These are phyloP conservation scores for Drosophila tanythrix DNA, from an alignment of 2,888 invertebrate species.

Conservation along the genomic window DNA sequence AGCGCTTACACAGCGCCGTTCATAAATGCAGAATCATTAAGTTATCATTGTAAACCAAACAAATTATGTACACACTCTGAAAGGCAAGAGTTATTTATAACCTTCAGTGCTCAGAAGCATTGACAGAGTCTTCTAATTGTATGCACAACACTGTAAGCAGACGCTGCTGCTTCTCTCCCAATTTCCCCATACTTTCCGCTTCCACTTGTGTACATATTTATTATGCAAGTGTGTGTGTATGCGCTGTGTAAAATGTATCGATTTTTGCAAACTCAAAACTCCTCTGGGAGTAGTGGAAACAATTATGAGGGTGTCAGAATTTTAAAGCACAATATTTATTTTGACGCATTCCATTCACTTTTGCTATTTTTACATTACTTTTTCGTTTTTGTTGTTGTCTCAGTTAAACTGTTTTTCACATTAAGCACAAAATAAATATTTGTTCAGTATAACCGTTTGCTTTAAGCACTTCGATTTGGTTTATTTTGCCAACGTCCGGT, in stretches of 20 bases:
- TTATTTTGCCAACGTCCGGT: conserved; percentile 50
- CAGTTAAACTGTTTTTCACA: conserved; percentile 46
- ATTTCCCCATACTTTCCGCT: conserved; percentile 33
- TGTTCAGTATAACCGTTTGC: conserved; percentile 48
- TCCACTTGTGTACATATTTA: conserved; percentile 23
- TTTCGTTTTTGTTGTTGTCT: conserved; percentile 34
- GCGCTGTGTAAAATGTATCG: conserved; percentile 63
- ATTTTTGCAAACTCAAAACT: conserved; percentile 69
- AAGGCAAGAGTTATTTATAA: conserved; percentile 29
- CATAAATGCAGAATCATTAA: conserved; percentile 32
- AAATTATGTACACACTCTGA: conserved; percentile 17
- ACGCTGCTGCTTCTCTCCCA: conserved; percentile 36
- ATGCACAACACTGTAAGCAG: conserved; percentile 54
- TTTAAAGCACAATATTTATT: conserved; percentile 18
- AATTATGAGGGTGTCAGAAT: conserved; percentile 32
- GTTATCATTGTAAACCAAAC: conserved; percentile 25
- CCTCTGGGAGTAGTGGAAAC: conserved; percentile 42
- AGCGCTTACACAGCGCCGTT: conserved; percentile 28
- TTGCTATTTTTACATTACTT: conserved; percentile 33
- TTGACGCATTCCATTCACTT: conserved; percentile 29
- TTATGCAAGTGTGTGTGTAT: conserved; percentile 38
- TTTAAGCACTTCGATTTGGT: conserved; percentile 63
- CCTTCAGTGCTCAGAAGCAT: neutral
- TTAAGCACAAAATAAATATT: conserved; percentile 44
- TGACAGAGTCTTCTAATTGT: conserved; percentile 49